phyloP scores from a whole-genome alignment of 2,113 vertebrate species.

The Chlorocebus sabaeus region DNA sequence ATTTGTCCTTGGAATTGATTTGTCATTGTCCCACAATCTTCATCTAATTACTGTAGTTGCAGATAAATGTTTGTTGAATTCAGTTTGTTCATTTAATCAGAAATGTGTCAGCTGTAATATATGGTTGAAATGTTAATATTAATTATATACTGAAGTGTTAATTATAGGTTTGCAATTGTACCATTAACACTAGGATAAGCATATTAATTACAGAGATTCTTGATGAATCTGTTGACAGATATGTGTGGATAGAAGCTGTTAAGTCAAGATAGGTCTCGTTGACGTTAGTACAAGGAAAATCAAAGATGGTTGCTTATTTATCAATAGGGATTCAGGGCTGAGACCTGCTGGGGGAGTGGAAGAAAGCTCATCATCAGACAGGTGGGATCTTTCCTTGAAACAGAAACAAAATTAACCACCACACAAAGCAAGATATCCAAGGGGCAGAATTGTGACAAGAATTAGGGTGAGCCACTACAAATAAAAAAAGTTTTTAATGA shows the following conservation, averaged over 20 bases:
- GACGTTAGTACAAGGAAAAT: constrained; percentile 24
- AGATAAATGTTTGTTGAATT: constrained; percentile 60
- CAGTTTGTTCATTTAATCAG: constrained; percentile 52
- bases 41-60: constrained; percentile 50
- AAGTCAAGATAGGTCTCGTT: neutral
- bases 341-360: neutral
- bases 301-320: neutral
- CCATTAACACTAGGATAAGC: constrained; percentile 42
- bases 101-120: constrained; percentile 62
- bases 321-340: neutral
- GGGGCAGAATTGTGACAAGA: neutral
- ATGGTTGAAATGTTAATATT: constrained; percentile 62
- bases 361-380: neutral
- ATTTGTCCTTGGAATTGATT: constrained; percentile 35
- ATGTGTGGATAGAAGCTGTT: neutral
- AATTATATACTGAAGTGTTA: constrained; percentile 66
- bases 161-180: constrained; percentile 62
- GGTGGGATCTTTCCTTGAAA: neutral
- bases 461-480: neutral
- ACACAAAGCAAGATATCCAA: neutral
- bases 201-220: constrained; percentile 57
- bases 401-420: neutral
- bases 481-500: neutral
- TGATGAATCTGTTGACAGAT: constrained; percentile 53
- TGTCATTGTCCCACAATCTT: constrained; percentile 50